Base-by-base conservation (phyloP, 2,113 vertebrate genomes). In the Merops nubicus region DNA sequence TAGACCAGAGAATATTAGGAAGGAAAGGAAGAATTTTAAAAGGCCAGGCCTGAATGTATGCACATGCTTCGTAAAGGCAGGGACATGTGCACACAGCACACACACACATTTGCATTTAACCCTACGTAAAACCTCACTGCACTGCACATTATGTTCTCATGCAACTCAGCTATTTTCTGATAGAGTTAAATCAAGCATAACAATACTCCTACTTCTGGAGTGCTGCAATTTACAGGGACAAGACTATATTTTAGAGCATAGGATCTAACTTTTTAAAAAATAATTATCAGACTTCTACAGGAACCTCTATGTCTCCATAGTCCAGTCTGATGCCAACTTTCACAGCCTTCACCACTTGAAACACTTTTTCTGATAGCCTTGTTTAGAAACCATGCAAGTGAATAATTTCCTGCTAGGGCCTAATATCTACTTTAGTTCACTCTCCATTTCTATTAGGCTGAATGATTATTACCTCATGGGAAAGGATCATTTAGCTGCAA, bases 41-140 rank as follows among this genome's bases (percentile, higher is more conserved):
- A 93, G 64, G 28, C 57, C 72, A 86, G 43, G 34, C 20, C 65
- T 91, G 79, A 93, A 81, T 43, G 67, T 93, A 94, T 73, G 78
- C 93, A 94, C 43, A 79, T 76, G 47, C 59, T 77, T 88, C 88
- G n/a, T n/a, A 80, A 95, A 87, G 70, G 80, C 59, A 96, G 36
- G 77, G 31, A 80, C 34, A 76, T 48, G 82, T 78, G 85, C 68
- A 73, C 86, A 54, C 79, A 83, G 91, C 67, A 77, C 72, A 92
- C 69, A 79, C 74, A 92, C 69, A 83, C 83, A 82, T 72, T 95
- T 97, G 93, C 91, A 91, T 96, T 93, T 75, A 96, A 82, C 68
- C n/a, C 78, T 81, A 97, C 23, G 40, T 87, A 54, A 65, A 94
- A 95, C 59, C 45, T 89, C 74, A 94, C 85, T 87, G 91, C 79